Evolutionary conservation across 2,888 invertebrate genomes (phyloP).

Genomic region (Isotomurus palustris): DNA sequence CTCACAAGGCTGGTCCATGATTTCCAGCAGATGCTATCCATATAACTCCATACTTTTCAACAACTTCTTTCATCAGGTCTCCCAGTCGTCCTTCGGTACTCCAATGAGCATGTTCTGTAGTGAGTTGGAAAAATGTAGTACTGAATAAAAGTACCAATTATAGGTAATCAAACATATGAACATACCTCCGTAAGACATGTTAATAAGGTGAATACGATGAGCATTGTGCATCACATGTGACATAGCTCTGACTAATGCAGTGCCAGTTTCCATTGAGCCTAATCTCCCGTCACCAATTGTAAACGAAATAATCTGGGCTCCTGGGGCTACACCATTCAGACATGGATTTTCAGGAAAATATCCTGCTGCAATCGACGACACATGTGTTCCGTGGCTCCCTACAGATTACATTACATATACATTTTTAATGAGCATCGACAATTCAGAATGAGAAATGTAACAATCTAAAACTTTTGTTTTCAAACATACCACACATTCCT

Average conservation of each 20-base stretch:
- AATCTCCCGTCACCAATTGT: slow-evolving; percentile 61
- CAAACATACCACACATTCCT: slow-evolving; percentile 66
- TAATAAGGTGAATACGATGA: slow-evolving; percentile 72
- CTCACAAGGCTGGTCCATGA: slow-evolving; percentile 72
- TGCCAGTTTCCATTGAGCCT: slow-evolving; percentile 93
- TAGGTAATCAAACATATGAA: too few relatives aligned
- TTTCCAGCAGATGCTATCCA: slow-evolving; percentile 96
- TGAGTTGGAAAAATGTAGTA: not conserved
- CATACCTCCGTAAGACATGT: slow-evolving; percentile 92
- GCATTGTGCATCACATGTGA: slow-evolving; percentile 67
- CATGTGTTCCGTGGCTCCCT: slow-evolving; percentile 92
- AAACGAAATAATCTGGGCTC: slow-evolving; percentile 87
- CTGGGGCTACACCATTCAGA: slow-evolving; percentile 91
- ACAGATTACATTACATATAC: slow-evolving; percentile 65
- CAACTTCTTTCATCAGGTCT: slow-evolving; percentile 73
- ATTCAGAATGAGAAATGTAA: not conserved
- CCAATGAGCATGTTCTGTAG: slow-evolving; percentile 75
- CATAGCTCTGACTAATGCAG: slow-evolving; percentile 86
- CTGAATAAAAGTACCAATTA: too few relatives aligned
- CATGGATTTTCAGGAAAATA: slow-evolving; percentile 81
- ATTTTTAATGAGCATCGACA: not conserved
- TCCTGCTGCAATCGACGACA: slow-evolving; percentile 84
- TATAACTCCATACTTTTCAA: slow-evolving; percentile 80
- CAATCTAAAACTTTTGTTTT: not conserved
- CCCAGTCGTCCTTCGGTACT: slow-evolving; percentile 73